These are phyloP conservation scores for Protomyctophum bolini DNA, from an alignment of 2,113 vertebrate genomes.

Conservation along the genomic window DNA sequence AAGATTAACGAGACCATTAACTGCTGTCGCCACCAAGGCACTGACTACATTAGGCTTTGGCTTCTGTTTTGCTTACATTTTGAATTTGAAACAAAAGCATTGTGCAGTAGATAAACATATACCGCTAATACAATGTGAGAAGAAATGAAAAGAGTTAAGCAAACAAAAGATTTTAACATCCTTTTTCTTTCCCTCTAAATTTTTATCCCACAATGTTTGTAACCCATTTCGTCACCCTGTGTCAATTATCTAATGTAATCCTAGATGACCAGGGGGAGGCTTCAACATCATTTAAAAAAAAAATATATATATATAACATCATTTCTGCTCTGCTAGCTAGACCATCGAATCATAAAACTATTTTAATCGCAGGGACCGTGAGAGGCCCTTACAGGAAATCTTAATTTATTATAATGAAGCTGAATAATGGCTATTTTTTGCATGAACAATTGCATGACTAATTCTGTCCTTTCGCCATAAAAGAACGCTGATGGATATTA, in stretches of 20 bases:
- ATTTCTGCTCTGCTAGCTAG: constrained; percentile 41
- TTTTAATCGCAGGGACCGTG: constrained; percentile 54
- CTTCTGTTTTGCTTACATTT: neutral
- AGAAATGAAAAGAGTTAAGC: constrained; percentile 3
- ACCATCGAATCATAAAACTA: constrained; percentile 45
- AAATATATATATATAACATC: constrained; percentile 48
- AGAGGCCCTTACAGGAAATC: constrained; percentile 41
- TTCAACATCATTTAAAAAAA: constrained; percentile 25
- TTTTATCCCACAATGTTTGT: constrained; percentile 5
- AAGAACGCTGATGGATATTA: constrained; percentile 44
- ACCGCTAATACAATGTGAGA: neutral
- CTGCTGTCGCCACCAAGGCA: too few species aligned
- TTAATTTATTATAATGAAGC: constrained; percentile 51
- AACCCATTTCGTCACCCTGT: too few species aligned
- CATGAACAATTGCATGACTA: constrained; percentile 59
- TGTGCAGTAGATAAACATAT: too few species aligned
- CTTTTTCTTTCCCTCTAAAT: constrained; percentile 19
- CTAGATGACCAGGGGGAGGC: too few species aligned
- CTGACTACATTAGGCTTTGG: too few species aligned
- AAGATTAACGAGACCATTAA: too few species aligned
- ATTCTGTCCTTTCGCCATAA: constrained; percentile 48
- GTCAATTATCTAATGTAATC: too few species aligned
- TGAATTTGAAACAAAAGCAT: neutral
- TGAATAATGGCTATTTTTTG: constrained; percentile 56
- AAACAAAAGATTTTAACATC: constrained; percentile 29